A percentile compares a stretch with the other conserved stretches of the same genome.
Conservation (phyloP, 1,140 invertebrate species). For the Drosophila jambulina region DNA sequence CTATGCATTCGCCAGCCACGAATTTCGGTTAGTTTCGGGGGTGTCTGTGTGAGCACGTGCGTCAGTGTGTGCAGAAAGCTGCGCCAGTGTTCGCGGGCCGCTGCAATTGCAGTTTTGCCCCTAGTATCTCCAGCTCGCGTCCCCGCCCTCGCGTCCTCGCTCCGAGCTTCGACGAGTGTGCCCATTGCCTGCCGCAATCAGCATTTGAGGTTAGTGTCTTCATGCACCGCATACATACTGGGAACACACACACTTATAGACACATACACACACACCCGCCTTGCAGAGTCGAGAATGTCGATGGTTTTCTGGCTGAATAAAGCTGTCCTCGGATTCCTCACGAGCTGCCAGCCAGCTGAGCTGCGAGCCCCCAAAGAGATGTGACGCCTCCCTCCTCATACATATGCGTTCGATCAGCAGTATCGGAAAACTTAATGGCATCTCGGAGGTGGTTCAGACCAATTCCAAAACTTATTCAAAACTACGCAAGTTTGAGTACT, state of each 20-base stretch:
- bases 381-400: slow-evolving; percentile 1
- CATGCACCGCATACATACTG: slow-evolving; percentile 41
- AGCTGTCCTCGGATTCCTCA: neutral
- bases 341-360: slow-evolving; percentile 1
- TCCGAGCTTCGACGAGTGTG: slow-evolving; percentile 33
- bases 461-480: neutral
- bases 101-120: slow-evolving; percentile 67
- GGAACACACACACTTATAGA: slow-evolving; percentile 4
- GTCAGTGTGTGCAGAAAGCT: slow-evolving; percentile 42
- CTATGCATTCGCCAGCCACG: slow-evolving; percentile 44
- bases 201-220: slow-evolving; percentile 78
- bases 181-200: slow-evolving; percentile 64
- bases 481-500: no score
- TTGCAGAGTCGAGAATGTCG: slow-evolving; percentile 8
- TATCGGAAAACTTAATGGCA: neutral
- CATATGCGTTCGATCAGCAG: neutral
- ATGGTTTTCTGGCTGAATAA: slow-evolving; percentile 5
- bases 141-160: slow-evolving; percentile 9
- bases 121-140: slow-evolving; percentile 9
- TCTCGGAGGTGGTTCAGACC: neutral
- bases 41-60: slow-evolving; percentile 73
- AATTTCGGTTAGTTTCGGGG: slow-evolving; percentile 59
- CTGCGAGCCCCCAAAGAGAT: neutral
- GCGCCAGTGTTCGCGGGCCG: slow-evolving; percentile 55
- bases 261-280: slow-evolving; percentile 4